Percentiles rank a stretch among this genome's conserved stretches.
phyloP scores from a whole-genome alignment of 2,888 invertebrate species.

The Mythimna albipuncta region DNA sequence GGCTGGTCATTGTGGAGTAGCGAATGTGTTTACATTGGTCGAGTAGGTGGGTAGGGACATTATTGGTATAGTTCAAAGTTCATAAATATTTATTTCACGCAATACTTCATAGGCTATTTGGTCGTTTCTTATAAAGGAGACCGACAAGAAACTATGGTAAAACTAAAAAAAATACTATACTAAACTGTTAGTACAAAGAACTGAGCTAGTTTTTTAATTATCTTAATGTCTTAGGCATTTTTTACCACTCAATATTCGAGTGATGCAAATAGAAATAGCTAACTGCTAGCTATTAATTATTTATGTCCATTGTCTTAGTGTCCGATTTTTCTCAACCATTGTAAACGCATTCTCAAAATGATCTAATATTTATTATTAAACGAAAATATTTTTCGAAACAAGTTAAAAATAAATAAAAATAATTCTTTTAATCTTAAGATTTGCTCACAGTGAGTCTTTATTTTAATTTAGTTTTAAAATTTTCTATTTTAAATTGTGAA shows the following conservation, averaged over 20 bases:
- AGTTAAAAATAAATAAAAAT: slow-evolving; percentile 25
- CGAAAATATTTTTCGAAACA: slow-evolving; percentile 43
- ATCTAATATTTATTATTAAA: slow-evolving; percentile 11
- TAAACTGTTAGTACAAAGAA: too few relatives aligned
- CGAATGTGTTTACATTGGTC: slow-evolving; percentile 15
- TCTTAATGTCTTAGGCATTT: too few relatives aligned
- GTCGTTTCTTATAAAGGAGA: too few relatives aligned
- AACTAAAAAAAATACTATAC: too few relatives aligned
- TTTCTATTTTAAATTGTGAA: slow-evolving; percentile 25
- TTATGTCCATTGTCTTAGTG: not conserved
- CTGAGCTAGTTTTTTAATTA: too few relatives aligned
- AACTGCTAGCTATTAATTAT: not conserved
- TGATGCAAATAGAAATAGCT: too few relatives aligned
- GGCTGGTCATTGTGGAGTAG: not conserved
- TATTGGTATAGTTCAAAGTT: not conserved
- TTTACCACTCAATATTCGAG: too few relatives aligned
- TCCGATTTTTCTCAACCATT: slow-evolving; percentile 7
- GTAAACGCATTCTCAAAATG: not conserved
- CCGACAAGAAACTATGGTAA: too few relatives aligned
- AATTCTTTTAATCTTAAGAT: slow-evolving; percentile 47
- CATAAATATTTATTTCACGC: too few relatives aligned
- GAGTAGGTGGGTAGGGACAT: not conserved
- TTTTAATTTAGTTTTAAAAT: slow-evolving; percentile 32
- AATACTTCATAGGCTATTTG: too few relatives aligned
- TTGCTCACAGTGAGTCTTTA: slow-evolving; percentile 53